Base-by-base conservation (phyloP, 2,113 vertebrate genomes). In the Lanius collurio region DNA sequence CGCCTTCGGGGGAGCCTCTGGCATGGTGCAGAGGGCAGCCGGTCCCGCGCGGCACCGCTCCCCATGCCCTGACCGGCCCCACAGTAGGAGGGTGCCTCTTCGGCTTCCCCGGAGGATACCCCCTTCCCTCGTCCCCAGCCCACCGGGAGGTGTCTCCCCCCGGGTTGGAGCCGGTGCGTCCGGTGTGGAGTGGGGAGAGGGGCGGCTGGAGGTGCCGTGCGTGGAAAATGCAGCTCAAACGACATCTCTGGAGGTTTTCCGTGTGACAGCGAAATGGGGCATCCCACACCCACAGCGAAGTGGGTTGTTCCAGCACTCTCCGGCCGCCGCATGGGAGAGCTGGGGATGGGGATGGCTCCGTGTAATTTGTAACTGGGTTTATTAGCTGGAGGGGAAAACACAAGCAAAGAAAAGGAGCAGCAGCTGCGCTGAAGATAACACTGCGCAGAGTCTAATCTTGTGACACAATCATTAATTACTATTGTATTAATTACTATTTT, bases 381-480 rank as follows among this genome's bases (percentile, higher is more conserved):
- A 60, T 89, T 93, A 78, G 94, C 89, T 93, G 83, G 76, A 87
- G 95, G 90, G 93, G 70, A 83, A 70, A 93, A 85, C n/a, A 41
- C 49, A 5, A 64, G 93, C 30, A 27, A 62, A 92, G 90, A 76
- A 93, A 93, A 94, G 86, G 65, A 92, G 83, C 87, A 70, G 89
- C 94, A 97, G 94, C 96, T 94, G 94, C 65, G 3, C 83, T 44
- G 77, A 94, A 94, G 93, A 94, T 94, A 96, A 91, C 83, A 49
- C 83, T n/a, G 86, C 71, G 35, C 42, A 4, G 46, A 80, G 68
- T 13, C 91, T 95, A 83, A 94, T 97, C 93, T 94, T 68, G 83
- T 94, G 95, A 94, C 93, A 96, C 91, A 91, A 95, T 95, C 96
- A 59, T 96, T 96, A 93, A 94, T 96, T 95, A 93, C 85, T 90